phyloP scores from a whole-genome alignment of 2,797 vertebrate genomes.

The Manis javanica region DNA sequence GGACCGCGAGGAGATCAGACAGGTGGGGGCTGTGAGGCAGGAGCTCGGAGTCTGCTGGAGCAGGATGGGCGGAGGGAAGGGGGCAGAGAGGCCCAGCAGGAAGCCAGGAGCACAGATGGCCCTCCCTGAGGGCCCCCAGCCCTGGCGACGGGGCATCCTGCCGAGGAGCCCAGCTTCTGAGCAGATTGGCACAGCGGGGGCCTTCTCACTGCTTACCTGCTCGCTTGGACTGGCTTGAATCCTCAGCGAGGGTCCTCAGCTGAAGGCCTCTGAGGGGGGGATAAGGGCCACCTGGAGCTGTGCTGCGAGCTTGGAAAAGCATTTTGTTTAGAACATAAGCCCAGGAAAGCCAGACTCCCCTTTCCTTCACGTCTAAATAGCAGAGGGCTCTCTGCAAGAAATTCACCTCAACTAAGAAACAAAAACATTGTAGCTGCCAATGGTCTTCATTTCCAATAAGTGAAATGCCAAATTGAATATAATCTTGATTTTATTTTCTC shows the following conservation, averaged over 20 bases:
- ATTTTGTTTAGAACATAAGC: not conserved
- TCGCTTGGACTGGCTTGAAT: not conserved
- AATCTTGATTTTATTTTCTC: not conserved
- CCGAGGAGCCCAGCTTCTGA: too few relatives aligned
- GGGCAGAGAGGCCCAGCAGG: too few relatives aligned
- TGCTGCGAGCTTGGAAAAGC: not conserved
- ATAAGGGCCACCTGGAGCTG: not conserved
- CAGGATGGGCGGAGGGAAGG: too few relatives aligned
- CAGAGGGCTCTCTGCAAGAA: not conserved
- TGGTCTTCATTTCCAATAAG: not conserved
- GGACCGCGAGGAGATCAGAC: too few relatives aligned
- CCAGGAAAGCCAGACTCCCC: not conserved
- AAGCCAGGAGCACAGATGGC: too few relatives aligned
- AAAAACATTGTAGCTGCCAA: fast-evolving
- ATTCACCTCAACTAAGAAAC: not conserved
- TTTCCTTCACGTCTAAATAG: not conserved
- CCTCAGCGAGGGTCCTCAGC: not conserved
- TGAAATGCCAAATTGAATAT: not conserved
- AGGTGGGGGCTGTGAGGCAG: too few relatives aligned
- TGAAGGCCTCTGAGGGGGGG: too few relatives aligned
- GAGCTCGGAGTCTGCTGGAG: too few relatives aligned
- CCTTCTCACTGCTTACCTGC: not conserved
- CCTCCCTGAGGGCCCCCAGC: too few relatives aligned
- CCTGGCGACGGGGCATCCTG: too few relatives aligned
- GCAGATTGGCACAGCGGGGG: not conserved